These are phyloP conservation scores for Eretmochelys imbricata DNA, from an alignment of 2,113 vertebrate species.

Conservation along the genomic window DNA sequence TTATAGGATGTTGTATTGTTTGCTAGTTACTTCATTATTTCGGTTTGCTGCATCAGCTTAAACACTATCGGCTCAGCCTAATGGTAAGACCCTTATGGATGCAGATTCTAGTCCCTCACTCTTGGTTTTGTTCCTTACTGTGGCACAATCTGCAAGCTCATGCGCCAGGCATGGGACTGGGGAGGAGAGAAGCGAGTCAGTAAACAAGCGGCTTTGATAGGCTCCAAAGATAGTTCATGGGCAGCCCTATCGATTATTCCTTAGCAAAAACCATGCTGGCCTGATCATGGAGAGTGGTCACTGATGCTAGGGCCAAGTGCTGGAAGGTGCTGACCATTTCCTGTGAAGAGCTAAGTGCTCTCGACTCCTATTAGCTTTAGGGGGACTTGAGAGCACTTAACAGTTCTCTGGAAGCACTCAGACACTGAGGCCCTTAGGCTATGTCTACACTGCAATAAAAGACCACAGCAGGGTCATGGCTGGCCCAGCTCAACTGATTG, in stretches of 20 bases:
- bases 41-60: not conserved
- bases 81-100: not conserved
- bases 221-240: not conserved
- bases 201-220: not conserved
- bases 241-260: not conserved
- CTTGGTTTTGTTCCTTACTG: not conserved
- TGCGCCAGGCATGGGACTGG: not conserved
- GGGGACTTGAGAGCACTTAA: not conserved
- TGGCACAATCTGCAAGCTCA: not conserved
- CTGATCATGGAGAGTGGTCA: not conserved
- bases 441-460: too few species aligned
- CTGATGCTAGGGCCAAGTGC: not conserved
- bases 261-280: not conserved
- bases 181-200: not conserved
- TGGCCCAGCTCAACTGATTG: too few species aligned
- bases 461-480: too few species aligned
- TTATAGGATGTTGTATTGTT: not conserved
- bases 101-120: not conserved
- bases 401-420: rapidly evolving
- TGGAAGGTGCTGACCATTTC: conserved; percentile 35
- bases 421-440: not conserved
- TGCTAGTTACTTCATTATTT: not conserved
- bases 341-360: conserved; percentile 48
- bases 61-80: not conserved
- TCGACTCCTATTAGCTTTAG: conserved; percentile 37